These are phyloP conservation scores for Premnoplex brunnescens DNA, from an alignment of 2,797 vertebrate species.

Conservation along the genomic window DNA sequence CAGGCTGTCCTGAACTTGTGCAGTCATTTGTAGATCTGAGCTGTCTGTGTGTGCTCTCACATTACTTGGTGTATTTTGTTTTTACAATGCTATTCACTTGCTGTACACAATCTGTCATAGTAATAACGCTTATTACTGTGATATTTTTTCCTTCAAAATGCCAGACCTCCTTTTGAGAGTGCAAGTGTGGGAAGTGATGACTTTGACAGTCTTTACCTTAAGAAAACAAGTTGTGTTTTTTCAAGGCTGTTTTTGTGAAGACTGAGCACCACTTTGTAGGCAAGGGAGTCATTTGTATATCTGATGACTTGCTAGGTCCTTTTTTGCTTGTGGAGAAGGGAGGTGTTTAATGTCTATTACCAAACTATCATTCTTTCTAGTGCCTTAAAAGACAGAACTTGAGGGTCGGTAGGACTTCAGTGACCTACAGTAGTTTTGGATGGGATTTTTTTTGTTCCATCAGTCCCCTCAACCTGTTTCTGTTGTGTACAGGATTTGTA, in stretches of 20 bases:
- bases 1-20: background rate
- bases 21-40: background rate
- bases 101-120: background rate
- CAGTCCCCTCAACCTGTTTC: background rate
- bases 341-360: background rate
- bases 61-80: background rate
- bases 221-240: background rate
- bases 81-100: background rate
- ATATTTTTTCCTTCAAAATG: background rate
- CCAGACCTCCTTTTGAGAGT: background rate
- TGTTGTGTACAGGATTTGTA: background rate
- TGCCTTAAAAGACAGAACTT: background rate
- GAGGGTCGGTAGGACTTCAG: background rate
- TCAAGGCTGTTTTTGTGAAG: background rate
- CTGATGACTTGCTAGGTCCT: background rate
- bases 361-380: background rate
- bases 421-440: background rate
- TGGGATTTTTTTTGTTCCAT: background rate
- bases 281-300: background rate
- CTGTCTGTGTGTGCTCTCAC: background rate
- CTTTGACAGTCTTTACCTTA: background rate
- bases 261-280: background rate
- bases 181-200: background rate
- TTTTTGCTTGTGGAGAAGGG: background rate
- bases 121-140: background rate